Conservation (phyloP, 2,888 invertebrate genomes). For the Fragum whitleyi region DNA sequence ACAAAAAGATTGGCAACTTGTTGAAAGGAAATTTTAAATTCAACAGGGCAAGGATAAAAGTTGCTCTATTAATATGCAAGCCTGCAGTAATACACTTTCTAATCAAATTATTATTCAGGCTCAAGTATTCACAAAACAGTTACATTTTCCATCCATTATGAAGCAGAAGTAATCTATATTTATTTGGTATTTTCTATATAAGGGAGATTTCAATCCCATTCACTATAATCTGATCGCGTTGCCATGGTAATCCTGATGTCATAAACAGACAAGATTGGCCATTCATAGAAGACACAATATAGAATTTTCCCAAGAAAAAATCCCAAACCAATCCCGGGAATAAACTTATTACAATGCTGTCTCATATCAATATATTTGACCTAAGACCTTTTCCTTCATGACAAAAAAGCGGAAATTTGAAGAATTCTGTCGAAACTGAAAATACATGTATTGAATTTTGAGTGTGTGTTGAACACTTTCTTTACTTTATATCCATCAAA, state of each 20-base stretch:
- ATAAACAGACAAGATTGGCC: slow-evolving; percentile 11
- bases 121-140: neutral
- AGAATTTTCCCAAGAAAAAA: neutral
- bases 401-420: no score
- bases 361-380: neutral
- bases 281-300: slow-evolving; percentile 1
- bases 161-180: slow-evolving; percentile 12
- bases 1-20: no score
- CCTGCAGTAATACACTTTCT: neutral
- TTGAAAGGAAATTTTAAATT: no score
- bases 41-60: no score
- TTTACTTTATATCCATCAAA: no score
- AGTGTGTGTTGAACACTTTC: no score
- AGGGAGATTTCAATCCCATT: slow-evolving; percentile 18
- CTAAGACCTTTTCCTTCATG: neutral
- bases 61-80: no score
- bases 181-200: slow-evolving; percentile 17
- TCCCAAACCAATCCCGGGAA: neutral
- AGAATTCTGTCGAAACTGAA: no score
- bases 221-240: slow-evolving; percentile 18
- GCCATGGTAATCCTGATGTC: slow-evolving; percentile 15
- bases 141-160: neutral
- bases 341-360: neutral
- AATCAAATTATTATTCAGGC: neutral
- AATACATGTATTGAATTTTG: no score